Conservation (phyloP, 2,888 invertebrate species). For the Xylota sylvarum region DNA sequence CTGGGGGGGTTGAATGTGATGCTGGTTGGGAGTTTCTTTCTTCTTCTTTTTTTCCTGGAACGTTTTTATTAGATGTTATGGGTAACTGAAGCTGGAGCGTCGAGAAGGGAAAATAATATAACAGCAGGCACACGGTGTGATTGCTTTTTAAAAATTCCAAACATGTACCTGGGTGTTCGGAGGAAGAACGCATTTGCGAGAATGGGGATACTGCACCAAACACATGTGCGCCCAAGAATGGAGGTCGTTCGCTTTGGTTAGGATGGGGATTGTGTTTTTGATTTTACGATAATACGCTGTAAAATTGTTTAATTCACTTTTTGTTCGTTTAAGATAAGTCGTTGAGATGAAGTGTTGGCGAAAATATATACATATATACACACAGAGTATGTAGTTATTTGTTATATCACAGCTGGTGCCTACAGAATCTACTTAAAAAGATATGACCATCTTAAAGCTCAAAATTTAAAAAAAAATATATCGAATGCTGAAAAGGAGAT, state of each 20-base stretch:
- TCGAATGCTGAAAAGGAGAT: too few species aligned
- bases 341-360: conserved; percentile 28
- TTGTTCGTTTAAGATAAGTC: conserved; percentile 45
- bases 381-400: not conserved
- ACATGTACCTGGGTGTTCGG: conserved; percentile 33
- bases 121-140: conserved; percentile 25
- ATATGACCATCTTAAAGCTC: not conserved
- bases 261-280: conserved; percentile 13
- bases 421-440: not conserved
- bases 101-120: not conserved
- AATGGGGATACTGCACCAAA: conserved; percentile 18
- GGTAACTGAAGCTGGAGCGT: not conserved
- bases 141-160: conserved; percentile 59
- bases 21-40: conserved; percentile 3
- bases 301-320: conserved; percentile 73
- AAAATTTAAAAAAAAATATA: too few species aligned
- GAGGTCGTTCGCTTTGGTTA: not conserved
- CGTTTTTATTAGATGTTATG: conserved; percentile 56
- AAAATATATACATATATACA: not conserved
- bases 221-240: conserved; percentile 38
- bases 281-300: conserved; percentile 64
- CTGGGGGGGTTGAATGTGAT: conserved; percentile 44
- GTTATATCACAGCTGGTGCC: conserved; percentile 11
- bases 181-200: conserved; percentile 17
- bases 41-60: conserved; percentile 19